phyloP scores from a whole-genome alignment of 1,140 invertebrate genomes.

The Leptopilina clavipes region DNA sequence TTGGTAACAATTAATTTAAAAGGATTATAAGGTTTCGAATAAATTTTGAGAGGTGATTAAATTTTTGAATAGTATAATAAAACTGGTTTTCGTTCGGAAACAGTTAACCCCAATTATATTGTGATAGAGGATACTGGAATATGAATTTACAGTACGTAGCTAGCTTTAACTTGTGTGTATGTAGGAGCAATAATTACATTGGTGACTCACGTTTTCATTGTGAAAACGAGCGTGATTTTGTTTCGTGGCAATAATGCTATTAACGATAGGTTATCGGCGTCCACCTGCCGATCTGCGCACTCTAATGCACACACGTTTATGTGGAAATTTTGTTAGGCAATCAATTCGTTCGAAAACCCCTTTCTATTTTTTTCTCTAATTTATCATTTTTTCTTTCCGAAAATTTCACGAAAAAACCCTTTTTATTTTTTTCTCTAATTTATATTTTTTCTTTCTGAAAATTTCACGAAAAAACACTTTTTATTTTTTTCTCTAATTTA shows the following conservation, averaged over 20 bases:
- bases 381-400: neutral
- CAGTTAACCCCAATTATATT: slow-evolving; percentile 1
- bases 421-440: neutral
- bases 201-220: slow-evolving; percentile 26
- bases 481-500: neutral
- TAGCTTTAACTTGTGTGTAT: slow-evolving; percentile 12
- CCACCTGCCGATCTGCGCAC: neutral
- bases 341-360: neutral
- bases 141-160: neutral
- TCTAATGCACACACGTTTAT: slow-evolving; percentile 10
- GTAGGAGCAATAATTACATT: slow-evolving; percentile 7
- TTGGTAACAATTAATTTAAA: too few species aligned
- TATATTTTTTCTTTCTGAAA: neutral
- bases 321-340: slow-evolving; percentile 2
- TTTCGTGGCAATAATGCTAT: slow-evolving; percentile 32
- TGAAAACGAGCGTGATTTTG: slow-evolving; percentile 27
- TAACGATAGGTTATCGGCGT: slow-evolving; percentile 27
- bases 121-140: slow-evolving; percentile 9
- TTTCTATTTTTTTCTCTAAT: too few species aligned
- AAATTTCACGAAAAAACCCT: too few species aligned
- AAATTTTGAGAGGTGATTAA: neutral
- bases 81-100: neutral
- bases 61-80: neutral
- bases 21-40: neutral
- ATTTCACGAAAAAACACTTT: too few species aligned